These are phyloP conservation scores for Onychostruthus taczanowskii DNA, from an alignment of 2,113 vertebrate genomes.

Conservation along the genomic window DNA sequence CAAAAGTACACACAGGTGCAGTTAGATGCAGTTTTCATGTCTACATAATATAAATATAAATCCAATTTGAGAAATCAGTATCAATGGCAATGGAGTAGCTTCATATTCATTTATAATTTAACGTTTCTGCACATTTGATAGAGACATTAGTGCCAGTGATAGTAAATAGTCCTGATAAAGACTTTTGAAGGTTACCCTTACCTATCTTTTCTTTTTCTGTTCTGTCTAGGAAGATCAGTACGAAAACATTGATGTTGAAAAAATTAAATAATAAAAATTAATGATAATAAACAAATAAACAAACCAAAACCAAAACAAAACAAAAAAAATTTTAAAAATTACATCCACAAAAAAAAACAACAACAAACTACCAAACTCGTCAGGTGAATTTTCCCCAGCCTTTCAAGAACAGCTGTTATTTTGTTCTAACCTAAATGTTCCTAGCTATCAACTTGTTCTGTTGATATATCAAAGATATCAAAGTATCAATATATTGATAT, in stretches of 20 bases:
- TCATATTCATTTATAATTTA: not conserved
- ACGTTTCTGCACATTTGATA: not conserved
- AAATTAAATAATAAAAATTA: not conserved
- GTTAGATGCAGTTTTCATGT: not conserved
- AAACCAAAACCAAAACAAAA: not conserved
- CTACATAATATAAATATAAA: not conserved
- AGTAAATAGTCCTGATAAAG: not conserved
- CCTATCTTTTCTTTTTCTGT: not conserved
- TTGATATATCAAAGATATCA: too few species aligned
- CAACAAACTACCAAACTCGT: not conserved
- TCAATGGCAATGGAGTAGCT: not conserved
- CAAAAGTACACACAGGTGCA: not conserved
- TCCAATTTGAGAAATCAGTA: not conserved
- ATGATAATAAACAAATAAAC: not conserved
- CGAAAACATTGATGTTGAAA: not conserved
- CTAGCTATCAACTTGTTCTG: too few species aligned
- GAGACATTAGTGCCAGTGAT: not conserved
- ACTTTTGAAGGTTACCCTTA: not conserved
- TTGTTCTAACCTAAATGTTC: not conserved
- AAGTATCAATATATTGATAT: too few species aligned
- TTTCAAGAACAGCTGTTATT: not conserved
- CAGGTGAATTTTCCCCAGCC: not conserved
- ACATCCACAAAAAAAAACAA: not conserved
- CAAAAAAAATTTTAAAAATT: not conserved
- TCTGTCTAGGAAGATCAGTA: not conserved